Evolutionary conservation across 2,888 invertebrate species (phyloP), one percentile per base, ranked within the genome.

Genomic region (Liposcelis brunnea): DNA sequence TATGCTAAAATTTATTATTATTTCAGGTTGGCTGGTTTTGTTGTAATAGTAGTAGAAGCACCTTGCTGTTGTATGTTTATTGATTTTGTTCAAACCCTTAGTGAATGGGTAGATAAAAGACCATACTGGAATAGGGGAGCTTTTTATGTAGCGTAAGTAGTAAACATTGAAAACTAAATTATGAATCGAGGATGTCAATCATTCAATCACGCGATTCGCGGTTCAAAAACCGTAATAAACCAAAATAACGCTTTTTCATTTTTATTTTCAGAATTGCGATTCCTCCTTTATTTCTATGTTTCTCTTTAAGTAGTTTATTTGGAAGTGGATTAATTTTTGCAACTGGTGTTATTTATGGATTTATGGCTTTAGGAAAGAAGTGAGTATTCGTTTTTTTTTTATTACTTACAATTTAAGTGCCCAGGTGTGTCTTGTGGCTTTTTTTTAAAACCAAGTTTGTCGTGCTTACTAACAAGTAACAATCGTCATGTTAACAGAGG

Each of bases 51-150:
- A 37, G 74, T 94, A 56, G 97, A 97, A 67, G 94, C 95, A 34
- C 97, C 97, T 0, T 95, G 89, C 63, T 95, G 94, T 67, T 97
- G 94, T 66, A 75, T 90, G 67, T 97, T 93, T 67, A 75, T 97
- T 52, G 95, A 94, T 60, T 86, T 86, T 68, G 90, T 95, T 47
- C 85, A 89, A 66, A 74, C 75, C 49, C 68, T 93, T 45, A 84
- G 87, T 48, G 79, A 80, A 56, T 80, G 76, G 67, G 77, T 86
- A 45, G 91, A 94, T 56, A 68, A 70, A 45, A 74, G 85, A 53
- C 90, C 93, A 0, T 77, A 85, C 59, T 93, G 86, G 84, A 82
- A 90, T 59, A 81, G 89, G 65, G 91, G 89, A 10, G 75, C 74
- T 3, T 67, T 77, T 43, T 95, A 94, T 67, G 73, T 84, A 56